Evolutionary conservation across 2,113 vertebrate species (phyloP).

Genomic region (Hydropotes inermis): DNA sequence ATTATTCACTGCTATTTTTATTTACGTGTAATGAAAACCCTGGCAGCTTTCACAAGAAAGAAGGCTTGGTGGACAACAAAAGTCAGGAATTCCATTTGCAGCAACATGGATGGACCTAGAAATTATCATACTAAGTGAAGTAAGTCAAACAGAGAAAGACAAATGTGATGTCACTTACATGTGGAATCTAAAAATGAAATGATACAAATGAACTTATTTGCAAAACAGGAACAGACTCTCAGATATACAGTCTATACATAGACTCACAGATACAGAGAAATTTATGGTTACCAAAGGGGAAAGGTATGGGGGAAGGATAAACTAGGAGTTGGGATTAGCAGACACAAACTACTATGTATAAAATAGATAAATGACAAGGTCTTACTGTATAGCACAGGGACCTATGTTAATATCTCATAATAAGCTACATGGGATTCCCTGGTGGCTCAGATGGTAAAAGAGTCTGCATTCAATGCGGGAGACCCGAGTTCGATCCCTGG

Average conservation of each 20-base stretch:
- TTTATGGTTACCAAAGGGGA: neutral
- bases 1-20: neutral
- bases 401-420: neutral
- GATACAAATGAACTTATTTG: neutral
- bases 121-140: neutral
- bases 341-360: neutral
- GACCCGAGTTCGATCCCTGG: accelerated
- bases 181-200: neutral
- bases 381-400: neutral
- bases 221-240: neutral
- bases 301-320: neutral
- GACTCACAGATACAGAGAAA: neutral
- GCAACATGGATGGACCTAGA: neutral
- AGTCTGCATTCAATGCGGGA: neutral
- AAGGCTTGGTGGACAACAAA: neutral
- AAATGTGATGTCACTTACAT: neutral
- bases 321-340: neutral
- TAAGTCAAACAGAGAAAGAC: neutral
- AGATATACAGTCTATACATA: neutral
- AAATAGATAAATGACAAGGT: neutral
- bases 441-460: neutral
- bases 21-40: neutral
- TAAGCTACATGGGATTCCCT: neutral
- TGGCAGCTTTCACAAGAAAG: neutral
- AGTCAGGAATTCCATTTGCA: neutral